Conservation (phyloP, 1,140 invertebrate genomes). For the Caenorhabditis remanei region DNA sequence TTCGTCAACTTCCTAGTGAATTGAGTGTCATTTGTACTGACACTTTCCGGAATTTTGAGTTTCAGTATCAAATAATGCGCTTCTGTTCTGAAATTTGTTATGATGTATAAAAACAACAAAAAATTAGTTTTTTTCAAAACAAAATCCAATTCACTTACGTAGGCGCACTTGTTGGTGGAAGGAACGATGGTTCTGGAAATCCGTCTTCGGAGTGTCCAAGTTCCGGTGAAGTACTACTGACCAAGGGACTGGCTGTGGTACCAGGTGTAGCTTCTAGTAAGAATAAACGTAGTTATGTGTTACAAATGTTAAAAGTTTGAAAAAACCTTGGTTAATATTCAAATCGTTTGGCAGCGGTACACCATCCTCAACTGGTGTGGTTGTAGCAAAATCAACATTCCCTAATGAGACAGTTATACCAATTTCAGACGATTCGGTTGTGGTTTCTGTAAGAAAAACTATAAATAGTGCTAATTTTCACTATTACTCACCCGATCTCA, state of each 20-base stretch:
- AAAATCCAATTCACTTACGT: neutral
- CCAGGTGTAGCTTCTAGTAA: neutral
- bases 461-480: neutral
- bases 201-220: constrained; percentile 3
- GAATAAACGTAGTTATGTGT: neutral
- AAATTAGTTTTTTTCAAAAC: too few species aligned
- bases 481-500: neutral
- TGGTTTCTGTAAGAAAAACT: constrained; percentile 2
- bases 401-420: constrained; percentile 8
- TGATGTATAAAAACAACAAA: neutral
- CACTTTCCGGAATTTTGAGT: constrained; percentile 18
- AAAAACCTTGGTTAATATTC: constrained; percentile 16
- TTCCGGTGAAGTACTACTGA: neutral
- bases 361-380: neutral
- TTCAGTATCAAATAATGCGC: constrained; percentile 24
- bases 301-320: too few species aligned
- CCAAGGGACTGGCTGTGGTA: neutral
- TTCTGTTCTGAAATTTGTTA: neutral
- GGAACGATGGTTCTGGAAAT: neutral
- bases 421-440: constrained; percentile 16
- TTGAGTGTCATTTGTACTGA: neutral
- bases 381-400: constrained; percentile 23
- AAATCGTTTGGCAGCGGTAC: neutral
- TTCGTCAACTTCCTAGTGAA: constrained; percentile 8
- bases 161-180: neutral